Evolutionary conservation across 2,797 vertebrate genomes (phyloP).

Genomic region (Sandelia bainsii): DNA sequence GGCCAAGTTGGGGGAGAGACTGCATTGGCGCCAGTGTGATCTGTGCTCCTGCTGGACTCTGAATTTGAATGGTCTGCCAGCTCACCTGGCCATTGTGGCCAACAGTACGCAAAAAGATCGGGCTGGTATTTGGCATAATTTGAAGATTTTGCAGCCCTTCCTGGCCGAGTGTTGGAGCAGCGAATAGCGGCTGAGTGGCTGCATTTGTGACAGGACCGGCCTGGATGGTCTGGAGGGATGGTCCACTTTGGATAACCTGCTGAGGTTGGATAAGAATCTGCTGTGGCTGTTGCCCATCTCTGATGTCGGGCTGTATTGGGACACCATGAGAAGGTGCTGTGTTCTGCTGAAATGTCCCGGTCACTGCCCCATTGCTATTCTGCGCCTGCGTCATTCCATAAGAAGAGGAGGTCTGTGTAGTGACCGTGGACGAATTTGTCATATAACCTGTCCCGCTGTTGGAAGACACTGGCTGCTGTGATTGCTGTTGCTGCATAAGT

Average conservation of each 20-base stretch:
- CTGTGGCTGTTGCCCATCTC: constrained; percentile 88
- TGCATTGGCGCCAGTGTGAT: constrained; percentile 93
- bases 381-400: constrained; percentile 81
- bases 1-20: constrained; percentile 85
- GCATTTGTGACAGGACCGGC: constrained; percentile 86
- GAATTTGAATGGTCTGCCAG: constrained; percentile 97
- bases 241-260: constrained; percentile 90
- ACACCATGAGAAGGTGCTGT: constrained; percentile 60
- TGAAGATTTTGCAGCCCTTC: constrained; percentile 94
- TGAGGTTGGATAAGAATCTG: constrained; percentile 96
- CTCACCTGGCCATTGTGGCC: constrained; percentile 95
- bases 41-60: constrained; percentile 92
- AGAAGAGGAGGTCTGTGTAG: constrained; percentile 88
- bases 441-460: constrained; percentile 68
- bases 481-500: constrained; percentile 70
- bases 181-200: constrained; percentile 89
- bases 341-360: constrained; percentile 76
- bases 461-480: constrained; percentile 71
- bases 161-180: constrained; percentile 92
- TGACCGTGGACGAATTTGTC: constrained; percentile 83
- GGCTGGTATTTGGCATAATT: constrained; percentile 91
- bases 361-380: constrained; percentile 68
- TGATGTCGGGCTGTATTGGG: constrained; percentile 81
- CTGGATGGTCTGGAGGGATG: constrained; percentile 90
- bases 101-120: constrained; percentile 94